Conservation (phyloP, 2,888 invertebrate species). For the Emesis furor region DNA sequence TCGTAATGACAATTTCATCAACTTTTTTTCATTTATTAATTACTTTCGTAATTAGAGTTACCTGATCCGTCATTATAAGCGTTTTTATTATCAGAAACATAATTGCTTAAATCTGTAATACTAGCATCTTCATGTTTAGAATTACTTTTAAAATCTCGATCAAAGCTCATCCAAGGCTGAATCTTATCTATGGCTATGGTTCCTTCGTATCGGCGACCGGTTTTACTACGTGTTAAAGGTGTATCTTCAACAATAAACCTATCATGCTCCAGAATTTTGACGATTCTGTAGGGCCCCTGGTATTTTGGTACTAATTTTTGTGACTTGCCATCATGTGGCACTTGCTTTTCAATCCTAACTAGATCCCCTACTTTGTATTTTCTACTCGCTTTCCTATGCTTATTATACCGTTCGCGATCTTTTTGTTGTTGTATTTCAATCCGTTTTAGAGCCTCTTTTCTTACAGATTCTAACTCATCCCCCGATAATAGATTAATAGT, state of each 20-base stretch:
- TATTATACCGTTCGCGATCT: slow-evolving; percentile 52
- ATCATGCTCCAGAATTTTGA: slow-evolving; percentile 53
- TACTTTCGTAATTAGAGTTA: background rate
- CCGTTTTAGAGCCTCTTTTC: slow-evolving; percentile 35
- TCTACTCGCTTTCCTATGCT: slow-evolving; percentile 38
- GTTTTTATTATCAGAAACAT: background rate
- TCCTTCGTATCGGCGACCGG: slow-evolving; percentile 62
- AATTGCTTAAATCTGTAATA: background rate
- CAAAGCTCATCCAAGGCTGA: slow-evolving; percentile 47
- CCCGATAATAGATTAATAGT: slow-evolving; percentile 17
- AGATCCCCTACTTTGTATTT: slow-evolving; percentile 59
- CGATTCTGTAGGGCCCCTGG: slow-evolving; percentile 66
- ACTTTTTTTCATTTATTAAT: too few species aligned
- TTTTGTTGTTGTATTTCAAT: slow-evolving; percentile 53
- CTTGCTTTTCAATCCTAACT: slow-evolving; percentile 59
- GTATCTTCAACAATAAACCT: slow-evolving; percentile 51
- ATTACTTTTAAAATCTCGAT: slow-evolving; percentile 36
- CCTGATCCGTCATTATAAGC: background rate
- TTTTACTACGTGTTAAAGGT: slow-evolving; percentile 53
- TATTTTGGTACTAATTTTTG: slow-evolving; percentile 61
- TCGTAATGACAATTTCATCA: too few species aligned
- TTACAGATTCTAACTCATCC: slow-evolving; percentile 33
- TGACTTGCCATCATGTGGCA: slow-evolving; percentile 63
- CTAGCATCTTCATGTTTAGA: slow-evolving; percentile 10
- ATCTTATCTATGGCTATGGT: slow-evolving; percentile 71